Conservation (phyloP, 2,797 vertebrate genomes). For the Poliocrania exsul region DNA sequence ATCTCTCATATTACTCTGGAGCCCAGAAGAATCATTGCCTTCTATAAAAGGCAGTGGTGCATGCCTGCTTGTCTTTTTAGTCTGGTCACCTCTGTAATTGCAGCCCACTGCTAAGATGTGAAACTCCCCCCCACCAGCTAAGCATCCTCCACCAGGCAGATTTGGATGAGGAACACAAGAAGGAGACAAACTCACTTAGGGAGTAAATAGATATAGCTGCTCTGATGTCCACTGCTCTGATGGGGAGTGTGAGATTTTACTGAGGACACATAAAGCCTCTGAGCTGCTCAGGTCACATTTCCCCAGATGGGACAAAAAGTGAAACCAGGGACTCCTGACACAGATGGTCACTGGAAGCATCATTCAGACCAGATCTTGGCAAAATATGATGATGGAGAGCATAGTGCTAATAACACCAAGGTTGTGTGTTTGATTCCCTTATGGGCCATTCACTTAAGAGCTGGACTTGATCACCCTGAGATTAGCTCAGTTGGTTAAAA, state of each 20-base stretch:
- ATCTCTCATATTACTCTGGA: conserved; percentile 61
- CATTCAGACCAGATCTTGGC: not conserved
- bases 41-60: conserved; percentile 72
- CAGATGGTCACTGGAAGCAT: not conserved
- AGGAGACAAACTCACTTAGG: not conserved
- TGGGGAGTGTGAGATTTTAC: not conserved
- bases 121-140: not conserved
- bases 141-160: not conserved
- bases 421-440: not conserved
- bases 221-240: not conserved
- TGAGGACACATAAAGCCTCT: not conserved
- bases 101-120: conserved; percentile 48
- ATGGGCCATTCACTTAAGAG: not conserved
- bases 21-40: conserved; percentile 68
- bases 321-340: not conserved
- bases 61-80: conserved; percentile 52
- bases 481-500: too few relatives aligned
- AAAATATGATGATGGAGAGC: not conserved
- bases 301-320: not conserved
- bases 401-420: not conserved
- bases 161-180: not conserved
- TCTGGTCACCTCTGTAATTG: conserved; percentile 63
- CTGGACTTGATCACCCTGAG: not conserved
- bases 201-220: not conserved
- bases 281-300: not conserved